phyloP scores from a whole-genome alignment of 2,888 invertebrate genomes.

The Caenorhabditis virilis region DNA sequence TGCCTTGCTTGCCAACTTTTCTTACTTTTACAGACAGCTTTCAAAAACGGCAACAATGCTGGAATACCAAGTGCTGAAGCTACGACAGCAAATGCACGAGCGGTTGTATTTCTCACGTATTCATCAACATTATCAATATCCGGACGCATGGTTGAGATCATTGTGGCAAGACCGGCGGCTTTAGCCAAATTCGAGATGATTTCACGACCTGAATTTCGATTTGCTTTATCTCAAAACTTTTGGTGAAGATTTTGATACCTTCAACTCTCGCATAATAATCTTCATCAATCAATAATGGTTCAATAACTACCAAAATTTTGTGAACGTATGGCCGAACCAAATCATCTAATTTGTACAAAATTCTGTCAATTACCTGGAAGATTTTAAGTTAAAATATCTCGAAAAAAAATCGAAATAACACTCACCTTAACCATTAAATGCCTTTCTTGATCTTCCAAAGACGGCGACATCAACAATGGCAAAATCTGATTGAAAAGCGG shows the following conservation, averaged over 20 bases:
- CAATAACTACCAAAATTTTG: slow-evolving; percentile 98
- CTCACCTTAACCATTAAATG: slow-evolving; percentile 88
- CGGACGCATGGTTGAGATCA: slow-evolving; percentile 99
- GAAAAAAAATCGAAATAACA: not conserved
- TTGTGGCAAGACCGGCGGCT: slow-evolving; percentile 97
- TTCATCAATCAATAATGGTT: slow-evolving; percentile 96
- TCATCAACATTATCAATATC: slow-evolving; percentile 89
- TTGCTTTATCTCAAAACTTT: too few species aligned
- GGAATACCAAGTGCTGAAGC: slow-evolving; percentile 98
- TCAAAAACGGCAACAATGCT: slow-evolving; percentile 92
- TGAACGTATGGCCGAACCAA: slow-evolving; percentile 98
- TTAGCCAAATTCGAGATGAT: slow-evolving; percentile 95
- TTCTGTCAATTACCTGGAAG: slow-evolving; percentile 81
- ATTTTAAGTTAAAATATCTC: not conserved
- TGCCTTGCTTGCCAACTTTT: slow-evolving; percentile 99
- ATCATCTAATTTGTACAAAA: slow-evolving; percentile 96
- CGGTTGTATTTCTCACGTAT: slow-evolving; percentile 98
- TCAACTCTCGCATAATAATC: slow-evolving; percentile 99
- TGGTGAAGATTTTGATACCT: too few species aligned
- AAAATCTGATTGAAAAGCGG: slow-evolving; percentile 98
- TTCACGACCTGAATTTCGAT: too few species aligned
- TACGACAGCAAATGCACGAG: slow-evolving; percentile 98
- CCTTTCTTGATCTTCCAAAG: slow-evolving; percentile 96
- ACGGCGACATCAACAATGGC: slow-evolving; percentile 98
- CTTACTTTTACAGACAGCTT: slow-evolving; percentile 95